A percentile compares a stretch with the other conserved stretches of the same genome.
These are phyloP conservation scores for Cetoscarus ocellatus DNA, from an alignment of 2,797 vertebrate genomes.

Conservation along the genomic window DNA sequence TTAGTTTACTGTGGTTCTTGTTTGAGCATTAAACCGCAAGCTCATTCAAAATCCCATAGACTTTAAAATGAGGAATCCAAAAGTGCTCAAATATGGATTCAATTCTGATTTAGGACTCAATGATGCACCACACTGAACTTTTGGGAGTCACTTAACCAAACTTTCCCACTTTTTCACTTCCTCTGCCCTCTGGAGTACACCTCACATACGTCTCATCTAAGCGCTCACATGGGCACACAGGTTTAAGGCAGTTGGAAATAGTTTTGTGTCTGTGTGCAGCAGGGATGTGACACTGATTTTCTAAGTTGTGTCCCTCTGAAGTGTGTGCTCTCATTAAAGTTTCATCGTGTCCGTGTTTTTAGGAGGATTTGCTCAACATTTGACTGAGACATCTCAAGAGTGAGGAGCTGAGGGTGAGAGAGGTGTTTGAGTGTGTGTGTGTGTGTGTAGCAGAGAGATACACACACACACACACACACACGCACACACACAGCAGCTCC, in stretches of 20 bases:
- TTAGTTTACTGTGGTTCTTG: too few species aligned
- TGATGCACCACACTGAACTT: conserved; percentile 10
- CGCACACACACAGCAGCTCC: conserved; percentile 53
- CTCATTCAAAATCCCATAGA: too few species aligned
- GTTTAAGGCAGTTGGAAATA: conserved; percentile 33
- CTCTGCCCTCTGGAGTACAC: conserved; percentile 15
- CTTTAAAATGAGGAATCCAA: too few species aligned
- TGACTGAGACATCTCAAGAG: conserved; percentile 81
- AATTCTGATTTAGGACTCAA: too few species aligned
- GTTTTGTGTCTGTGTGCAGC: conserved; percentile 45
- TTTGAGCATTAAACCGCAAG: too few species aligned
- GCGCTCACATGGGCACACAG: conserved; percentile 20
- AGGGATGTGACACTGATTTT: conserved; percentile 74
- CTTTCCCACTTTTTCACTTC: conserved; percentile 39
- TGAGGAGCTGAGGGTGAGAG: conserved; percentile 64
- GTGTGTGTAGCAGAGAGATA: conserved; percentile 42
- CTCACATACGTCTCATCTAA: conserved; percentile 3
- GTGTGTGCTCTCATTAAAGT: conserved; percentile 78
- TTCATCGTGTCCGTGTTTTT: conserved; percentile 78
- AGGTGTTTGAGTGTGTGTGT: conserved; percentile 18
- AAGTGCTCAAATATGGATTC: too few species aligned
- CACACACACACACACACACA: too few species aligned
- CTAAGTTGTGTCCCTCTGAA: conserved; percentile 70
- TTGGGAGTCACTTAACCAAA: conserved; percentile 30
- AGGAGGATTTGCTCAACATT: conserved; percentile 73